Percentiles rank a stretch among this genome's conserved stretches.
phyloP scores from a whole-genome alignment of 2,797 vertebrate genomes.

The Poeciliopsis paucimaculata region DNA sequence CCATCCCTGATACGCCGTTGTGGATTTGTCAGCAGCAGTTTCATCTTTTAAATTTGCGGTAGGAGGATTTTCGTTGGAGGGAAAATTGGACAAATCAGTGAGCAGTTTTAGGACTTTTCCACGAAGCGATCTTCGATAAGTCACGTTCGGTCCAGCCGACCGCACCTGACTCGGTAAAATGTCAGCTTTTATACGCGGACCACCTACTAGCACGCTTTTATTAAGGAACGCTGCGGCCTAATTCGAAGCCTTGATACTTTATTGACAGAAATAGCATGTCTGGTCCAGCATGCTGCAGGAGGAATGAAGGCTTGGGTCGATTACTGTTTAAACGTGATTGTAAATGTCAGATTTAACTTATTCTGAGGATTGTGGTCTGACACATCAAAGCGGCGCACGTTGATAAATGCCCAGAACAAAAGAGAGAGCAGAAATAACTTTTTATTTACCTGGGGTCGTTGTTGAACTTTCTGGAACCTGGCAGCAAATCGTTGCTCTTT shows the following conservation, averaged over 20 bases:
- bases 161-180: conserved; percentile 22
- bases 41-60: not conserved
- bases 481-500: not conserved
- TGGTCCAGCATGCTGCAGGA: conserved; percentile 17
- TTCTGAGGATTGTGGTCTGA: conserved; percentile 10
- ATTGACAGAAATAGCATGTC: conserved; percentile 30
- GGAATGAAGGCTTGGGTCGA: conserved; percentile 13
- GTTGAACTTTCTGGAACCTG: conserved; percentile 4
- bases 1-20: too few relatives aligned
- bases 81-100: not conserved
- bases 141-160: conserved; percentile 1
- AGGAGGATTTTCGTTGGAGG: not conserved
- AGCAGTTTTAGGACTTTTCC: not conserved
- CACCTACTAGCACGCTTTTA: conserved; percentile 21
- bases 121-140: not conserved
- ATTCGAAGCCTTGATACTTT: conserved; percentile 46
- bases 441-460: conserved; percentile 14
- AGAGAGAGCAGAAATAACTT: conserved; percentile 12
- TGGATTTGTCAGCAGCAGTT: not conserved
- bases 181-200: conserved; percentile 39
- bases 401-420: conserved; percentile 19
- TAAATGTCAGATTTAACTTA: conserved; percentile 51
- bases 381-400: conserved; percentile 17
- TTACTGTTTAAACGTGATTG: conserved; percentile 21
- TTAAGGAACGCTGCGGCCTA: conserved; percentile 11